Conservation (phyloP, 2,888 invertebrate species). For the Tinea trinotella region DNA sequence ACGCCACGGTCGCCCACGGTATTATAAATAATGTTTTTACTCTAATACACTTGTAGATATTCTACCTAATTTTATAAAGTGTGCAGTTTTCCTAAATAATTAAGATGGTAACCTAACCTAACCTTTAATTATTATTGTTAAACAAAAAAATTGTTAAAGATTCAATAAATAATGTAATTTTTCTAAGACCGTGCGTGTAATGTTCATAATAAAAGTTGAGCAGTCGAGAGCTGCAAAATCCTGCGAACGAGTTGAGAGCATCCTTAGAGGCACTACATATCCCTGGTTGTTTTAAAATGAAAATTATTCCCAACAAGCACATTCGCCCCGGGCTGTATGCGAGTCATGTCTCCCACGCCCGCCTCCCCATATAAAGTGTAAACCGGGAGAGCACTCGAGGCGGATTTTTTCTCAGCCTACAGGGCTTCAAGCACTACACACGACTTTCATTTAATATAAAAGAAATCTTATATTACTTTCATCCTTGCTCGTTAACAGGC, state of each 20-base stretch:
- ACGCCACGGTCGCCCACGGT: too few relatives aligned
- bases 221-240: not conserved
- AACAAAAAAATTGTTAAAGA: too few relatives aligned
- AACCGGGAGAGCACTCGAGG: not conserved
- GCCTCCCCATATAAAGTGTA: not conserved
- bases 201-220: not conserved
- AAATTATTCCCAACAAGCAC: conserved; percentile 11
- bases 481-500: too few relatives aligned
- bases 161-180: too few relatives aligned
- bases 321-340: not conserved
- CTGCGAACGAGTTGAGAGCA: not conserved
- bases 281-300: not conserved
- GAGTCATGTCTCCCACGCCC: not conserved
- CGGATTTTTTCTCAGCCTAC: not conserved
- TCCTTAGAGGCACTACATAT: not conserved
- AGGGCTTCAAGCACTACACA: not conserved
- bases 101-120: too few relatives aligned
- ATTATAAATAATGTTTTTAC: too few relatives aligned
- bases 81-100: too few relatives aligned
- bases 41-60: too few relatives aligned
- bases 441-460: not conserved
- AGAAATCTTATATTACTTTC: too few relatives aligned
- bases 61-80: too few relatives aligned
- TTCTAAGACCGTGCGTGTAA: too few relatives aligned
- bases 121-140: too few relatives aligned